Conservation (phyloP, 2,888 invertebrate species). For the Nomada hirtipes region DNA sequence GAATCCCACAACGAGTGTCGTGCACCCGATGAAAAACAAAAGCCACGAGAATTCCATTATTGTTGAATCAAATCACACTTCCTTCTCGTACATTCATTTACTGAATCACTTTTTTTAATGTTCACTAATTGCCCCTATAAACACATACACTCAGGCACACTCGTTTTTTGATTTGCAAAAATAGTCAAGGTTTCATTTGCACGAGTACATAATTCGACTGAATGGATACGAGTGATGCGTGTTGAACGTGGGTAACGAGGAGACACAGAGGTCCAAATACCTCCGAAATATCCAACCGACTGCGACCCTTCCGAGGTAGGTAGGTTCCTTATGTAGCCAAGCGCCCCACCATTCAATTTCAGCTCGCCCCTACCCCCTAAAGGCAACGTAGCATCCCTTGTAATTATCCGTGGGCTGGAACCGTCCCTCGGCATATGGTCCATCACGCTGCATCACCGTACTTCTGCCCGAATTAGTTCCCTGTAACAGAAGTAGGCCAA, state of each 20-base stretch:
- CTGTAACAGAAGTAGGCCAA: slow-evolving; percentile 60
- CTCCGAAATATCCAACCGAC: slow-evolving; percentile 76
- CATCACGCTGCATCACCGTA: slow-evolving; percentile 66
- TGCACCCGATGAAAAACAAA: slow-evolving; percentile 69
- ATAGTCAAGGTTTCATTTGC: neutral
- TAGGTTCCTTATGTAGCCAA: slow-evolving; percentile 80
- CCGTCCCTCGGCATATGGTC: slow-evolving; percentile 79
- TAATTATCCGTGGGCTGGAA: slow-evolving; percentile 80
- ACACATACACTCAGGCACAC: neutral
- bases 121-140: neutral
- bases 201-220: neutral
- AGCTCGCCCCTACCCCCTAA: slow-evolving; percentile 64
- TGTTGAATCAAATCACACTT: slow-evolving; percentile 5
- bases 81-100: slow-evolving; percentile 14
- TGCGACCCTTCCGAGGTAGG: slow-evolving; percentile 80
- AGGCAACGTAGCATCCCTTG: slow-evolving; percentile 80
- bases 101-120: slow-evolving; percentile 15
- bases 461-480: slow-evolving; percentile 81
- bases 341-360: slow-evolving; percentile 73
- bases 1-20: slow-evolving; percentile 72
- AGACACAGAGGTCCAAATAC: slow-evolving; percentile 31
- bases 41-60: slow-evolving; percentile 68
- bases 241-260: slow-evolving; percentile 7
- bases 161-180: neutral
- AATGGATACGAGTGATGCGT: slow-evolving; percentile 3